These are phyloP conservation scores for Acanthisitta chloris DNA, from an alignment of 2,113 vertebrate species.

Conservation along the genomic window DNA sequence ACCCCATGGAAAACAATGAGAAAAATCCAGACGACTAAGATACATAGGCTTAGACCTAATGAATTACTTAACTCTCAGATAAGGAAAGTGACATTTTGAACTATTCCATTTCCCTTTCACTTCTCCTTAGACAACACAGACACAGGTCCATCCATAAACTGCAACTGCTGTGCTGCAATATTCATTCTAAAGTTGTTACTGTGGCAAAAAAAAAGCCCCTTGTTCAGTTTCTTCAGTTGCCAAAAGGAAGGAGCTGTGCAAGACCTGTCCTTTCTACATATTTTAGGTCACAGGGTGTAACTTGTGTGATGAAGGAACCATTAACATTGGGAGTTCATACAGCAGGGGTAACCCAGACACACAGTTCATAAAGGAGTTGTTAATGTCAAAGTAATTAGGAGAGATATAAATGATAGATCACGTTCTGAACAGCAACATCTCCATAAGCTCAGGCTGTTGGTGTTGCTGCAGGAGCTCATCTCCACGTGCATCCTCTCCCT, in stretches of 20 bases:
- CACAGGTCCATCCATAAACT: too few relatives aligned
- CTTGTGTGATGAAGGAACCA: not conserved
- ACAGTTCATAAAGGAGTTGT: not conserved
- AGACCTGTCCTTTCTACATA: not conserved
- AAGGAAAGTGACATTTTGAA: too few relatives aligned
- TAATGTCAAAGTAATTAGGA: not conserved
- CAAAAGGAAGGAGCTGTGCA: not conserved
- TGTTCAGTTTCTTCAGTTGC: not conserved
- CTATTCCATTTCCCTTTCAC: too few relatives aligned
- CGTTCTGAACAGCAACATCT: not conserved
- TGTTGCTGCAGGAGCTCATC: not conserved
- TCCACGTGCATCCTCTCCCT: not conserved
- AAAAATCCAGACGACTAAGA: too few relatives aligned
- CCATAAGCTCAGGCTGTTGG: not conserved
- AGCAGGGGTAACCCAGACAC: not conserved
- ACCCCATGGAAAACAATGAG: too few relatives aligned
- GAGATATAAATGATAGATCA: not conserved
- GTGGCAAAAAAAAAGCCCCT: not conserved
- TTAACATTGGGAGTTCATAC: not conserved
- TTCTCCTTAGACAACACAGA: too few relatives aligned
- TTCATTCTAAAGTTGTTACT: too few relatives aligned
- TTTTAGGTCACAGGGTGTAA: too few relatives aligned
- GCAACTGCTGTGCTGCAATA: too few relatives aligned
- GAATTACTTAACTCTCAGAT: too few relatives aligned
- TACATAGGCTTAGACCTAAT: too few relatives aligned